Conservation (phyloP, 2,888 invertebrate genomes). For the Lymantria monacha region DNA sequence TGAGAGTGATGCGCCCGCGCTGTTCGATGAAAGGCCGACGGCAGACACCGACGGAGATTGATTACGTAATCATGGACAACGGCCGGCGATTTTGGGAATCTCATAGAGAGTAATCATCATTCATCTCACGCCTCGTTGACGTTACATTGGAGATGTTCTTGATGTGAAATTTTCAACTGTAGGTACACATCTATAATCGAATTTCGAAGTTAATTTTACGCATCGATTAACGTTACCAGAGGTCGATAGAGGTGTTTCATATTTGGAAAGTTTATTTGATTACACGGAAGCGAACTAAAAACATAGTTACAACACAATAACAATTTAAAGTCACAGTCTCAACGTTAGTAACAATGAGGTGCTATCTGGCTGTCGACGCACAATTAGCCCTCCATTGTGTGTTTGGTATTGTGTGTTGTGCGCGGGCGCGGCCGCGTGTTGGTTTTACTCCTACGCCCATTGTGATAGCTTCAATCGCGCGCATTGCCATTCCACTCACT, state of each 20-base stretch:
- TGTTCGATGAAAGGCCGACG: slow-evolving; percentile 73
- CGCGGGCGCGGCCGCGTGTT: slow-evolving; percentile 69
- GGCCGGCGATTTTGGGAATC: slow-evolving; percentile 67
- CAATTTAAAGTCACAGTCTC: slow-evolving; percentile 42
- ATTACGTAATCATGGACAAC: slow-evolving; percentile 77
- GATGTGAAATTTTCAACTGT: slow-evolving; percentile 42
- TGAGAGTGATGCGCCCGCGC: slow-evolving; percentile 66
- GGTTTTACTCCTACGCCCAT: slow-evolving; percentile 76
- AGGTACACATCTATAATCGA: slow-evolving; percentile 40
- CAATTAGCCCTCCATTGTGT: slow-evolving; percentile 76
- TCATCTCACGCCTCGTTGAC: slow-evolving; percentile 74
- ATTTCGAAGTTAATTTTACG: slow-evolving; percentile 52
- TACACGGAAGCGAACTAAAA: slow-evolving; percentile 32
- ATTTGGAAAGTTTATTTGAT: slow-evolving; percentile 33
- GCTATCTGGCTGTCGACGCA: slow-evolving; percentile 71
- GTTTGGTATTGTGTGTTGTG: slow-evolving; percentile 52
- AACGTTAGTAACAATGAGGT: slow-evolving; percentile 52
- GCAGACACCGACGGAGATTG: slow-evolving; percentile 73
- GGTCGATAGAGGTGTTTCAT: slow-evolving; percentile 29
- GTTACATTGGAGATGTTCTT: slow-evolving; percentile 51
- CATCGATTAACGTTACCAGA: slow-evolving; percentile 37
- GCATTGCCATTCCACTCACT: slow-evolving; percentile 59
- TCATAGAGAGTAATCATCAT: slow-evolving; percentile 76
- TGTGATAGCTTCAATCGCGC: slow-evolving; percentile 63
- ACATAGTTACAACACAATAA: slow-evolving; percentile 34